Conservation (phyloP, 2,797 vertebrate species). For the Epinephelus coioides region DNA sequence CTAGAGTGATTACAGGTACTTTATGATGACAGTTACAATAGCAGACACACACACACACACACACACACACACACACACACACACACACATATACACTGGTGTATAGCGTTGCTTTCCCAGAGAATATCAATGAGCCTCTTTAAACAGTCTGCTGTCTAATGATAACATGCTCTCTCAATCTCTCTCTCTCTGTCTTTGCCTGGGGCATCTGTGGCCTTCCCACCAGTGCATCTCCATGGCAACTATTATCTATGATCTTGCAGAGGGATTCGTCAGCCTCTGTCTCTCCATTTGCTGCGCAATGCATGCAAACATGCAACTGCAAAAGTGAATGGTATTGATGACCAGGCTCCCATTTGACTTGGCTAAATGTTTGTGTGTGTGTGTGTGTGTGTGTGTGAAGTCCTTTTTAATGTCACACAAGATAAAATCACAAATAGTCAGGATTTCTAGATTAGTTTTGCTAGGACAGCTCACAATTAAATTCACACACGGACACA, state of each 20-base stretch:
- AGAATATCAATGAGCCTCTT: slow-evolving; percentile 59
- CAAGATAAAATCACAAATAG: not conserved
- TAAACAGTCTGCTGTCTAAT: slow-evolving; percentile 52
- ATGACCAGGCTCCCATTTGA: not conserved
- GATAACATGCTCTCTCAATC: slow-evolving; percentile 25
- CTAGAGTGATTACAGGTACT: slow-evolving; percentile 6
- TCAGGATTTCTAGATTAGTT: not conserved
- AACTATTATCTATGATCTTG: slow-evolving; percentile 79
- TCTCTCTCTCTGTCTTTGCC: slow-evolving; percentile 46
- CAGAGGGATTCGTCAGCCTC: slow-evolving; percentile 70
- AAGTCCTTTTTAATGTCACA: not conserved
- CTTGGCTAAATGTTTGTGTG: not conserved
- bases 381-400: not conserved
- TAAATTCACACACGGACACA: not conserved
- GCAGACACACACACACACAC: too few relatives aligned
- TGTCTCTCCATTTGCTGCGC: slow-evolving; percentile 44
- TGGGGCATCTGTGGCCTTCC: slow-evolving; percentile 71
- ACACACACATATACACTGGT: not conserved
- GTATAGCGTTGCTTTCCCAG: slow-evolving; percentile 39
- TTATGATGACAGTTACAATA: not conserved
- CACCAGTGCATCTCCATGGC: slow-evolving; percentile 79
- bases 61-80: not conserved
- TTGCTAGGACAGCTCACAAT: not conserved
- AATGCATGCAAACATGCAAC: slow-evolving; percentile 35
- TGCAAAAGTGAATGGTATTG: slow-evolving; percentile 1